phyloP scores from a whole-genome alignment of 2,797 vertebrate species.

The Falco novaeseelandiae region DNA sequence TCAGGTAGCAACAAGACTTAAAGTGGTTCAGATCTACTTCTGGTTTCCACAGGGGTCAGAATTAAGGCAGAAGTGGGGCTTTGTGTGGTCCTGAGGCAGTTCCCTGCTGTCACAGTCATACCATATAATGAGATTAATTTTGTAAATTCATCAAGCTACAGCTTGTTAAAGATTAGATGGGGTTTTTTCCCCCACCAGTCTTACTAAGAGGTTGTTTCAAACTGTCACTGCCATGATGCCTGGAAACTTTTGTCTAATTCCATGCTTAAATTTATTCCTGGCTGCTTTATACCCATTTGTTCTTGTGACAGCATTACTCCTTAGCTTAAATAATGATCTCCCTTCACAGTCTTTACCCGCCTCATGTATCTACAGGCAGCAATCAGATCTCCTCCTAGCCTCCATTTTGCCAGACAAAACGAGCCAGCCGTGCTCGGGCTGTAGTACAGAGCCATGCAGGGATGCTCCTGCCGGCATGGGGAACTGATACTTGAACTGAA shows the following conservation, averaged over 20 bases:
- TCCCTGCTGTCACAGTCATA: background rate
- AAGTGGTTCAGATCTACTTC: background rate
- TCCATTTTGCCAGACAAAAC: background rate
- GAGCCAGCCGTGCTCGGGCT: background rate
- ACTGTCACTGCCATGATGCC: background rate
- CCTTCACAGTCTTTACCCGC: background rate
- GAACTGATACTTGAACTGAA: background rate
- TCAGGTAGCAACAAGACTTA: background rate
- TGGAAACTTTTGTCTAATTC: background rate
- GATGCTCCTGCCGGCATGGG: background rate
- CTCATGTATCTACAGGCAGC: background rate
- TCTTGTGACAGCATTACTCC: background rate
- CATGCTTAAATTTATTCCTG: background rate
- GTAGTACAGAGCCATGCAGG: accelerated
- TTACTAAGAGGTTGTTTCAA: background rate
- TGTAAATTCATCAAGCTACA: background rate
- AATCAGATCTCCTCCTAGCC: background rate
- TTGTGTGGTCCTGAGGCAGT: background rate
- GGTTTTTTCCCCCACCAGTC: background rate
- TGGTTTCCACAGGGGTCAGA: background rate
- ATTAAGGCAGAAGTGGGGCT: background rate
- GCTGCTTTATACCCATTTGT: background rate
- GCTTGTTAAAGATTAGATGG: background rate
- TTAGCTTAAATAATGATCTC: background rate
- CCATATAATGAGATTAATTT: background rate